Conservation (phyloP, 2,797 vertebrate species). For the Taeniopygia guttata region DNA sequence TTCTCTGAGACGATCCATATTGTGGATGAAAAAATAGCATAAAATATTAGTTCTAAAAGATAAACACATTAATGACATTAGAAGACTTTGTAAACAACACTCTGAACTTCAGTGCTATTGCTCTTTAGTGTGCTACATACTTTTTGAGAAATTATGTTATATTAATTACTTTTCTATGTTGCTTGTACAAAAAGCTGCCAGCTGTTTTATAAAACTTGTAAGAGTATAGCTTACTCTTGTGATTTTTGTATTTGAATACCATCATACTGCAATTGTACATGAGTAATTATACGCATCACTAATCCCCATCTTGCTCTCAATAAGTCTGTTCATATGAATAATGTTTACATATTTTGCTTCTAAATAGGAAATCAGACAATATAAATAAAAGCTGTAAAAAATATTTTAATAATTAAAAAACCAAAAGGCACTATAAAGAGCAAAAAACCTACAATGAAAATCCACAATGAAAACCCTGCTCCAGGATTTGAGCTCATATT, state of each 20-base stretch:
- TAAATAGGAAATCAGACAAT: background rate
- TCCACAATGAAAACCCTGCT: background rate
- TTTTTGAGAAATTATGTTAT: background rate
- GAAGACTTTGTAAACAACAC: background rate
- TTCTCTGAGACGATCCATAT: background rate
- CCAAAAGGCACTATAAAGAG: background rate
- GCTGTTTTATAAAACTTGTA: constrained; percentile 2
- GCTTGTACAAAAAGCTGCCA: background rate
- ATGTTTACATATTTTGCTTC: background rate
- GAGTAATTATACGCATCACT: background rate
- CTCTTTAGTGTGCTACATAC: background rate
- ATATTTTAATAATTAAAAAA: background rate
- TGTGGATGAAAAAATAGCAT: background rate
- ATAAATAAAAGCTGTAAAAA: background rate
- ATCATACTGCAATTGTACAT: background rate
- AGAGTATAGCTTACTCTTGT: background rate
- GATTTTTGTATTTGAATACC: constrained; percentile 1
- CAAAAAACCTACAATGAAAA: background rate
- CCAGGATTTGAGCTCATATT: background rate
- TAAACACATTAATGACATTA: background rate
- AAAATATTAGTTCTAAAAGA: background rate
- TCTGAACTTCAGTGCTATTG: background rate
- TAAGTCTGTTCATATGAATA: background rate
- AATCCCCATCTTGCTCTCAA: background rate
- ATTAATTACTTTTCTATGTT: background rate